Evolutionary conservation across 2,888 invertebrate species (phyloP).

Genomic region (Metellina segmentata): DNA sequence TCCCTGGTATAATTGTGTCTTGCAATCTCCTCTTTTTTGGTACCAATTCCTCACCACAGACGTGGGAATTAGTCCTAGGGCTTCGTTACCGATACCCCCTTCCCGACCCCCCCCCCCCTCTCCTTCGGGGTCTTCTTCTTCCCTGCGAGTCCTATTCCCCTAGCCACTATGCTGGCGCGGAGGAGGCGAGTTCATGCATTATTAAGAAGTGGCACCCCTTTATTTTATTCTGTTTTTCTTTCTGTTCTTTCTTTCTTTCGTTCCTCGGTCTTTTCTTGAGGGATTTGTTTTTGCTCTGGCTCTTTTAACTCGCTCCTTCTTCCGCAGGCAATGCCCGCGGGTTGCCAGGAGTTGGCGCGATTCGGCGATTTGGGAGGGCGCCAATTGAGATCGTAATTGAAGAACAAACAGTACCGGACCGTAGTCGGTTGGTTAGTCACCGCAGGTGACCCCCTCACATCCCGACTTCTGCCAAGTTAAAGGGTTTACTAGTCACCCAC

Average conservation of each 20-base stretch:
- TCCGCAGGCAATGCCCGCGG: not conserved
- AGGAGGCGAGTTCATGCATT: conserved; percentile 75
- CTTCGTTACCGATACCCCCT: conserved; percentile 64
- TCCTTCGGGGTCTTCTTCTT: conserved; percentile 8
- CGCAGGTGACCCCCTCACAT: no score
- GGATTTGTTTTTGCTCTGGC: conserved; percentile 73
- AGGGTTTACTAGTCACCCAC: not conserved
- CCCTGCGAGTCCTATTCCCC: conserved; percentile 34
- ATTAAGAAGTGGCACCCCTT: conserved; percentile 77
- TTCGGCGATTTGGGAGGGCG: not conserved
- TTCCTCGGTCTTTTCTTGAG: conserved; percentile 32
- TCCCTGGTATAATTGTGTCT: conserved; percentile 71
- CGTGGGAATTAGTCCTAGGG: conserved; percentile 75
- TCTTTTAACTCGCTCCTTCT: conserved; percentile 56
- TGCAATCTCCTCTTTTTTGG: conserved; percentile 24
- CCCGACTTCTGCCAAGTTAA: no score
- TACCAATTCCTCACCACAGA: conserved; percentile 73
- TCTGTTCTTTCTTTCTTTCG: not conserved
- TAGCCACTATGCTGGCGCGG: conserved; percentile 45
- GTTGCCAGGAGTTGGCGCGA: conserved; percentile 57
- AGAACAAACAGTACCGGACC: not conserved
- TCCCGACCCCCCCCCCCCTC: not conserved
- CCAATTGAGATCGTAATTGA: not conserved
- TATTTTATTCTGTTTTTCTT: conserved; percentile 68
- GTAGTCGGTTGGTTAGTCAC: not conserved